A percentile compares a stretch with the other conserved stretches of the same genome.
These are phyloP conservation scores for Cheilosia vulpina DNA, from an alignment of 2,888 invertebrate genomes.

Conservation along the genomic window DNA sequence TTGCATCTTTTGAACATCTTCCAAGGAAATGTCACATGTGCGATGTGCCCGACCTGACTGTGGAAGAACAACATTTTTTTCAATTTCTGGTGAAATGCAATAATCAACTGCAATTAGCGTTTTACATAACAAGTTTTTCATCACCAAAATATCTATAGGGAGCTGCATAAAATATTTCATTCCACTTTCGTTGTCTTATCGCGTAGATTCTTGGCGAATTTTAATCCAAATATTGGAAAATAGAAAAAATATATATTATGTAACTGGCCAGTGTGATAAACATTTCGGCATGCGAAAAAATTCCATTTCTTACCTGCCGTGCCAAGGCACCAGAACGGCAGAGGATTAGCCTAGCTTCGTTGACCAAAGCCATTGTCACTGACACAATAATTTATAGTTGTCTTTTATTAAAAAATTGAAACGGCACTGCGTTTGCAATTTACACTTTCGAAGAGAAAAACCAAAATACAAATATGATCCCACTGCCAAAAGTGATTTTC, in stretches of 20 bases:
- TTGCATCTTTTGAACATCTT: neutral
- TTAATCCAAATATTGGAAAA: constrained; percentile 25
- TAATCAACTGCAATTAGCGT: constrained; percentile 27
- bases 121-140: constrained; percentile 60
- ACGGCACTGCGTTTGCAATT: constrained; percentile 83
- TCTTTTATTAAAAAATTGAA: constrained; percentile 78
- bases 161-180: constrained; percentile 5
- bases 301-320: constrained; percentile 80
- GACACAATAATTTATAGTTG: constrained; percentile 19
- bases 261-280: constrained; percentile 46
- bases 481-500: constrained; percentile 16
- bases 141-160: neutral
- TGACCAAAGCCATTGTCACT: constrained; percentile 80
- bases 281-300: constrained; percentile 17
- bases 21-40: neutral
- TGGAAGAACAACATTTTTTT: neutral
- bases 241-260: constrained; percentile 52
- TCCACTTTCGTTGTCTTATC: constrained; percentile 29
- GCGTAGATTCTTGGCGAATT: constrained; percentile 49
- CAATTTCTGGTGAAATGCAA: constrained; percentile 58
- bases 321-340: constrained; percentile 80
- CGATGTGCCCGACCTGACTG: neutral
- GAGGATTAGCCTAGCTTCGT: constrained; percentile 81
- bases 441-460: constrained; percentile 47
- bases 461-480: constrained; percentile 31